Evolutionary conservation across 2,888 invertebrate genomes (phyloP), one percentile per base, ranked within the genome.

Genomic region (Pardosa pseudoannulata): DNA sequence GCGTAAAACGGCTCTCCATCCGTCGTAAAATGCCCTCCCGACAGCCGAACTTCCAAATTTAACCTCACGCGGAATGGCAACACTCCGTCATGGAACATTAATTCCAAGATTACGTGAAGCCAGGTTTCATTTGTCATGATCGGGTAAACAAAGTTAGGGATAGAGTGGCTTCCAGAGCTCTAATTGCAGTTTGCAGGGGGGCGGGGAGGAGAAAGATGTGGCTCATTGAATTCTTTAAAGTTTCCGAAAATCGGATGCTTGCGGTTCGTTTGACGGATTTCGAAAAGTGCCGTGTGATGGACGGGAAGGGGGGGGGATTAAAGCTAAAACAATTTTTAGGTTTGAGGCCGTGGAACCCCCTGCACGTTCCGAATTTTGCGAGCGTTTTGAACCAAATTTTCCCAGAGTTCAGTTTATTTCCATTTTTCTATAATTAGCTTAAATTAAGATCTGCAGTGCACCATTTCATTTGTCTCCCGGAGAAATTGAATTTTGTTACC

Each of bases 91-190:
- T 56, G 81, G 81, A 74, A 81, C 81, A 81, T 81, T 81, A 81
- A 81, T 81, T 81, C 81, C 29, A 68, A 74, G 81, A 81, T 81
- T 81, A 74, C 81, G 62, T 70, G 74, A 68, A 81, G 74, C 68
- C 72, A 56, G 73, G 68, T 68, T 80, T 81, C 72, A 81, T 81
- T 81, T 81, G 81, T 81, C 81, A 81, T 81, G 74, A 81, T 80
- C 73, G 81, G 46, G 62, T 81, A 81, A 81, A 81, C 81, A 81
- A 81, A 81, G 81, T 74, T 74, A 70, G 68, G 50, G 23, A 29
- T 28, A 29, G 32, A 19, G 27, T 16, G 28, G 39, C 73, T 23
- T 28, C 31, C 23, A 16, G 19, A 9, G 67, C 0, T n/a, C 81
- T 81, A 81, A 81, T 81, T 81, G 68, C 81, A 70, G 64, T 68